These are phyloP conservation scores for Temnothorax curvispinosus DNA, from an alignment of 1,140 invertebrate species.

Conservation along the genomic window DNA sequence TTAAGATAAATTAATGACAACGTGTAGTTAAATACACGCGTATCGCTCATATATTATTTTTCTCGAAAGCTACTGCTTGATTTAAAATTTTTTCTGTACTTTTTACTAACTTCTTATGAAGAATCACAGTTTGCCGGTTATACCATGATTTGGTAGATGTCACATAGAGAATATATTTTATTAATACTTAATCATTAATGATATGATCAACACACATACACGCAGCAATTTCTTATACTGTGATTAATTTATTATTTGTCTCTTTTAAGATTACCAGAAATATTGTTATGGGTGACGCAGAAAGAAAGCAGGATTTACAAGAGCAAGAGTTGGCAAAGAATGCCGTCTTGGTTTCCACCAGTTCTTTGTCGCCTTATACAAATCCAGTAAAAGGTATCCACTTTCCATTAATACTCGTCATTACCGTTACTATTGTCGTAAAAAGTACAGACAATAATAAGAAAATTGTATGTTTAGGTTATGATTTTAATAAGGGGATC, in stretches of 20 bases:
- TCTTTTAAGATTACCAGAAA: neutral
- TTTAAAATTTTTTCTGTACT: neutral
- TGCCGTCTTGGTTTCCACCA: slow-evolving; percentile 89
- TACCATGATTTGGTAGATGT: neutral
- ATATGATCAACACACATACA: neutral
- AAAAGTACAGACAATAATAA: slow-evolving; percentile 7
- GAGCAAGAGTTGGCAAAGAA: slow-evolving; percentile 83
- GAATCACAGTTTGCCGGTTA: neutral
- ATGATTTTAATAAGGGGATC: slow-evolving; percentile 97
- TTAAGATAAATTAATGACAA: neutral
- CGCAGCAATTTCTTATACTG: neutral
- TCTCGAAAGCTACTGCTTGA: neutral
- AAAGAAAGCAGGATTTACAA: slow-evolving; percentile 52
- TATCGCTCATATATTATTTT: neutral
- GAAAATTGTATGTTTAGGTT: slow-evolving; percentile 86
- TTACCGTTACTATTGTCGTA: neutral
- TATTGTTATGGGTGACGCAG: slow-evolving; percentile 37
- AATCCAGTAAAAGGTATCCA: slow-evolving; percentile 88
- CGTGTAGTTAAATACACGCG: neutral
- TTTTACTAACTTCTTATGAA: neutral
- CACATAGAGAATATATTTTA: too few relatives aligned
- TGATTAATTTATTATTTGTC: neutral
- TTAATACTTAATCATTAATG: too few relatives aligned
- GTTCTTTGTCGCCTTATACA: slow-evolving; percentile 87
- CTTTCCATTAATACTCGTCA: neutral